Conservation (phyloP, 2,113 vertebrate species). For the Pelusios castaneus region DNA sequence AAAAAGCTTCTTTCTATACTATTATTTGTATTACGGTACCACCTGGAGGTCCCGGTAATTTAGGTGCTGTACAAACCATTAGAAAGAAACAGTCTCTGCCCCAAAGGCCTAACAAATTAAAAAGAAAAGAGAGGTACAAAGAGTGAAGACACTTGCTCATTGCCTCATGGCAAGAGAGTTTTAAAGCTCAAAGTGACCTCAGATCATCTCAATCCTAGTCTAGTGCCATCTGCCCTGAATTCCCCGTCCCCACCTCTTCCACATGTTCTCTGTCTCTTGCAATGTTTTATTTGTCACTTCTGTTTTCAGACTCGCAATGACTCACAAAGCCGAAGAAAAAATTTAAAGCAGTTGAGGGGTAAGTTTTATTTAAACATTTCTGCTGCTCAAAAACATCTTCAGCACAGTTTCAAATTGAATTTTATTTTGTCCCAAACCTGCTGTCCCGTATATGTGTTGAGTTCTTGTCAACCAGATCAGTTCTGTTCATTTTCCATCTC, state of each 20-base stretch:
- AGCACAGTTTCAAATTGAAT: neutral
- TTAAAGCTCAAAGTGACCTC: neutral
- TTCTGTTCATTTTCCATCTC: neutral
- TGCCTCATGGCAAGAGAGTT: neutral
- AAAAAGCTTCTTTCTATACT: neutral
- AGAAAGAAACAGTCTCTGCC: no score
- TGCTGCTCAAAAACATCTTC: neutral
- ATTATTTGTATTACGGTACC: neutral
- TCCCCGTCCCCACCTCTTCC: neutral
- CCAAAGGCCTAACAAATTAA: neutral
- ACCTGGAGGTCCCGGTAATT: neutral
- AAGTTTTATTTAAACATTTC: neutral
- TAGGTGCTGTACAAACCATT: neutral
- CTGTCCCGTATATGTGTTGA: neutral
- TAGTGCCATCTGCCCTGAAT: neutral
- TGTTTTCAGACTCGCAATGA: neutral
- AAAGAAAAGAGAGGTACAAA: neutral
- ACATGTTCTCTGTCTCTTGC: neutral
- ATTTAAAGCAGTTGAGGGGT: neutral
- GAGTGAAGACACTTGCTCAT: neutral
- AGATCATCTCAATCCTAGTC: neutral
- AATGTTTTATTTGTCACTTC: neutral
- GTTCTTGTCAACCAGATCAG: neutral
- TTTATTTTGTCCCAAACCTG: neutral
- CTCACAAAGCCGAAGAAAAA: neutral